These are phyloP conservation scores for Anas bahamensis DNA, from an alignment of 2,797 vertebrate species.

Conservation along the genomic window DNA sequence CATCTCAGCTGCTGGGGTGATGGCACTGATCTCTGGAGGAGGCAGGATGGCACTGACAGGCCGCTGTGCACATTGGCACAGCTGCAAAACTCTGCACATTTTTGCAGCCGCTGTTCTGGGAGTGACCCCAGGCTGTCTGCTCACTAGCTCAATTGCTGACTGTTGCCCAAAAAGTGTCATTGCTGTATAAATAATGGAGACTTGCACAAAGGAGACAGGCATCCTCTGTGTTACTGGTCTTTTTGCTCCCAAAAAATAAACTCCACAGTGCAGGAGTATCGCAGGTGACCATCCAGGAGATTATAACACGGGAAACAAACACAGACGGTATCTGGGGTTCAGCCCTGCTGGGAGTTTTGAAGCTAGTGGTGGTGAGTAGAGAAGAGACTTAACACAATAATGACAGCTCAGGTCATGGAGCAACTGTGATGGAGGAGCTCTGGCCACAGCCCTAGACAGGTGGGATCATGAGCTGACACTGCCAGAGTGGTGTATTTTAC, in stretches of 20 bases:
- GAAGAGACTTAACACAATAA: background rate
- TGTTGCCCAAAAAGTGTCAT: background rate
- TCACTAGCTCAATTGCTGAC: accelerated
- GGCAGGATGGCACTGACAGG: background rate
- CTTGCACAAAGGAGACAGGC: background rate
- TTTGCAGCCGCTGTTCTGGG: accelerated
- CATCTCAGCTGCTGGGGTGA: background rate
- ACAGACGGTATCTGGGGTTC: background rate
- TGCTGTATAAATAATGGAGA: background rate
- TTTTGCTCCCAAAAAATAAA: background rate
- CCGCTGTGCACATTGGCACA: background rate
- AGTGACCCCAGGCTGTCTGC: background rate
- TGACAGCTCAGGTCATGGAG: background rate
- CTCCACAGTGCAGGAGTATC: too few species aligned
- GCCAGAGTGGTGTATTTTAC: background rate
- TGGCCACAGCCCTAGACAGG: background rate
- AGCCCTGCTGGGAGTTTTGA: background rate
- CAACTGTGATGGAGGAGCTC: background rate
- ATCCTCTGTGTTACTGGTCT: background rate
- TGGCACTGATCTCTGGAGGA: background rate
- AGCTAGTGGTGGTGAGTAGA: background rate
- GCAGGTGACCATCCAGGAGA: background rate
- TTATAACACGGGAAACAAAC: background rate
- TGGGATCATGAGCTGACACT: background rate
- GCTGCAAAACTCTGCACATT: background rate